A percentile compares a stretch with the other conserved stretches of the same genome.
Evolutionary conservation across 2,797 vertebrate species (phyloP).

Genomic region (Darevskia mixta): DNA sequence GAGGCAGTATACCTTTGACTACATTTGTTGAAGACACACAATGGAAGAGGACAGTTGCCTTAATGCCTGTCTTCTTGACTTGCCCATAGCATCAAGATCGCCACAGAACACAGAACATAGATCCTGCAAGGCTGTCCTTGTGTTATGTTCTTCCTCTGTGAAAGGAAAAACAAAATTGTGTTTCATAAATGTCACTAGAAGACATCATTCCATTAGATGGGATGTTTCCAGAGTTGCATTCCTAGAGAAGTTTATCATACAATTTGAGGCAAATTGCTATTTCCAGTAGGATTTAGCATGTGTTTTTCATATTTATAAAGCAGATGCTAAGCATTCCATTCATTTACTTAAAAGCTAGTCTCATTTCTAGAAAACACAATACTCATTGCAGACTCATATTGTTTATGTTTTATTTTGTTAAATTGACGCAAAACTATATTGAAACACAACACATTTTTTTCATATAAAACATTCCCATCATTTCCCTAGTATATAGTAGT

Average conservation of each 20-base stretch:
- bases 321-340: neutral
- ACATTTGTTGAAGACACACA: neutral
- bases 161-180: neutral
- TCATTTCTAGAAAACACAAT: neutral
- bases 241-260: neutral
- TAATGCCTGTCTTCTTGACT: neutral
- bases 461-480: neutral
- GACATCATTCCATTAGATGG: neutral
- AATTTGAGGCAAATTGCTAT: neutral
- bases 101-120: neutral
- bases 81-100: neutral
- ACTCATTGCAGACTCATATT: neutral
- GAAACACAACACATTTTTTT: neutral
- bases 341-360: neutral
- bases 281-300: neutral
- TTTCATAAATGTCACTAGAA: constrained; percentile 1
- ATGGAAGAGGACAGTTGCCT: neutral
- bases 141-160: neutral
- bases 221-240: neutral
- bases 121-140: neutral
- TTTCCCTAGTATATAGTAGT: neutral
- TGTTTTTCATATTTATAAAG: constrained; percentile 11
- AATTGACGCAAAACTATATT: neutral
- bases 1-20: neutral
- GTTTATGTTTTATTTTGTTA: neutral